Percentiles rank a stretch among this genome's conserved stretches.
phyloP scores from a whole-genome alignment of 2,113 vertebrate species.

The Hyla sarda region DNA sequence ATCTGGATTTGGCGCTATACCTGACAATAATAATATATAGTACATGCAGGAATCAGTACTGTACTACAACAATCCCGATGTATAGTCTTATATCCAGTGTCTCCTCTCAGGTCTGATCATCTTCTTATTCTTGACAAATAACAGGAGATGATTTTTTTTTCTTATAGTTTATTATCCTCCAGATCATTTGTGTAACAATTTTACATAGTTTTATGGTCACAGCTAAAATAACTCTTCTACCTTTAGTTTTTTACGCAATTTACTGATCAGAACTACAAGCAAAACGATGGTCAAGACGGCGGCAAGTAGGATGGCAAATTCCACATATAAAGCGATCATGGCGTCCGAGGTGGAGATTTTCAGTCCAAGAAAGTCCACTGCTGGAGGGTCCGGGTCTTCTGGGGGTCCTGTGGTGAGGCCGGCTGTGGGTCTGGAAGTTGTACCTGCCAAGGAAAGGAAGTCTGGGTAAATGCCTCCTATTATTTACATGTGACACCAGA shows the following conservation, averaged over 20 bases:
- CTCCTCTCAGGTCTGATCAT: no score
- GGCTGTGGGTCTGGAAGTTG: neutral
- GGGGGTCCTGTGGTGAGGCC: neutral
- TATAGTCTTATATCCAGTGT: no score
- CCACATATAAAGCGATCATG: conserved; percentile 75
- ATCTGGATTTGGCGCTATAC: no score
- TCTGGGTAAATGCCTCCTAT: neutral
- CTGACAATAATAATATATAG: no score
- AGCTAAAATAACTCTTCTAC: neutral
- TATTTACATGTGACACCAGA: no score
- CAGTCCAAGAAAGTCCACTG: conserved; percentile 79
- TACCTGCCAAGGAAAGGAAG: no score
- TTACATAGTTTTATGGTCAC: neutral
- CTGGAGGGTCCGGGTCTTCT: conserved; percentile 43
- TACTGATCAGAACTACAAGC: conserved; percentile 63
- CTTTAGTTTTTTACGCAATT: conserved; percentile 60
- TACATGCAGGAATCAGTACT: no score
- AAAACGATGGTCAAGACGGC: conserved; percentile 63
- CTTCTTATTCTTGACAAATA: no score
- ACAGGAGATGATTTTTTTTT: neutral
- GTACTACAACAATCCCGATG: no score
- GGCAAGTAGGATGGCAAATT: conserved; percentile 74
- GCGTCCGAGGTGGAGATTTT: conserved; percentile 70
- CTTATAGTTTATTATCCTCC: neutral
- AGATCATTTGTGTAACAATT: neutral